phyloP scores from a whole-genome alignment of 2,888 invertebrate species.

The Gibbula magus region DNA sequence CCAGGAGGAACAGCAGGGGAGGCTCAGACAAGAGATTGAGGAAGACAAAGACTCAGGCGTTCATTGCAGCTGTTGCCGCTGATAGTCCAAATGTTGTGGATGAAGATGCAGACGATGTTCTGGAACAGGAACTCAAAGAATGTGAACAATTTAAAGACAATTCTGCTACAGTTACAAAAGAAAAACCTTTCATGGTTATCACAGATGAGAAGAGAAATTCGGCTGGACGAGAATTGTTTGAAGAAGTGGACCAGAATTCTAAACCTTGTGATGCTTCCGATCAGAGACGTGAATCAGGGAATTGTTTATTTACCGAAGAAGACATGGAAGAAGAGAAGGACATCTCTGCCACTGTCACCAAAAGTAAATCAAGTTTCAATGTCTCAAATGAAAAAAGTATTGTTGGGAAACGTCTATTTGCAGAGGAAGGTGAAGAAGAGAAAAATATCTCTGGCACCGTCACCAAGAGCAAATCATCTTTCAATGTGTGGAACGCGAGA shows the following conservation, averaged over 20 bases:
- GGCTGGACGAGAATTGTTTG: background rate
- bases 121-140: background rate
- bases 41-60: background rate
- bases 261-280: background rate
- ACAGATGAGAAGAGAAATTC: background rate
- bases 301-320: background rate
- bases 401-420: background rate
- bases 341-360: background rate
- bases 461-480: background rate
- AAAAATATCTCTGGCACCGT: background rate
- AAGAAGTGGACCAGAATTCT: background rate
- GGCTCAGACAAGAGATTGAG: background rate
- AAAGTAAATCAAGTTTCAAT: background rate
- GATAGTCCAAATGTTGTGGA: background rate
- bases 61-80: background rate
- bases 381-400: background rate
- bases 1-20: background rate
- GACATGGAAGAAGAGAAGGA: background rate
- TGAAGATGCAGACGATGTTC: background rate
- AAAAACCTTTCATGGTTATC: background rate
- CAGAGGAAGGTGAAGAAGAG: background rate
- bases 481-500: background rate
- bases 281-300: background rate
- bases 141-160: background rate
- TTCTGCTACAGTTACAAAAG: conserved; percentile 18